A percentile compares a stretch with the other conserved stretches of the same genome.
Conservation (phyloP, 1,140 invertebrate genomes). For the Pentalonia nigronervosa region DNA sequence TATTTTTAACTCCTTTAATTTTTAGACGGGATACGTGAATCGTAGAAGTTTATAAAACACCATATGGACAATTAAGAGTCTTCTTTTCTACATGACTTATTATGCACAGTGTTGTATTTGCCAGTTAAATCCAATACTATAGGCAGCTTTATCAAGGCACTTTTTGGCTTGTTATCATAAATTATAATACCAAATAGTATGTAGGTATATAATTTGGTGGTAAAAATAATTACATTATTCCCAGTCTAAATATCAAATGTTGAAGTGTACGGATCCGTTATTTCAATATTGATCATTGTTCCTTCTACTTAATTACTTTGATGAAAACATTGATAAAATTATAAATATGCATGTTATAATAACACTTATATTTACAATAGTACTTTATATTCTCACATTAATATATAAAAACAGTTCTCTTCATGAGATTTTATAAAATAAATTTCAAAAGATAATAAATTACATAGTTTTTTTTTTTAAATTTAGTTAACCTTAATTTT, state of each 20-base stretch:
- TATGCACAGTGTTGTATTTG: neutral
- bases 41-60: neutral
- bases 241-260: neutral
- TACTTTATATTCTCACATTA: neutral
- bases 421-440: neutral
- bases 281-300: neutral
- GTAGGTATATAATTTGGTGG: neutral
- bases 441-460: neutral
- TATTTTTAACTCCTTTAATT: neutral
- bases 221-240: neutral
- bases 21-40: neutral
- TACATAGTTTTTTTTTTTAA: neutral
- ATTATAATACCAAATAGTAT: neutral
- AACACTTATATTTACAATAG: neutral
- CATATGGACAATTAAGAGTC: neutral
- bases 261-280: neutral
- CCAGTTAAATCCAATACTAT: too few relatives aligned
- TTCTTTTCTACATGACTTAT: neutral
- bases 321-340: neutral
- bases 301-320: neutral
- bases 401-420: neutral
- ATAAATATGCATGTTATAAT: neutral
- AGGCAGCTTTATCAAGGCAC: neutral
- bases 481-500: neutral
- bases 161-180: neutral